These are phyloP conservation scores for Todus mexicanus DNA, from an alignment of 2,797 vertebrate genomes.

Conservation along the genomic window DNA sequence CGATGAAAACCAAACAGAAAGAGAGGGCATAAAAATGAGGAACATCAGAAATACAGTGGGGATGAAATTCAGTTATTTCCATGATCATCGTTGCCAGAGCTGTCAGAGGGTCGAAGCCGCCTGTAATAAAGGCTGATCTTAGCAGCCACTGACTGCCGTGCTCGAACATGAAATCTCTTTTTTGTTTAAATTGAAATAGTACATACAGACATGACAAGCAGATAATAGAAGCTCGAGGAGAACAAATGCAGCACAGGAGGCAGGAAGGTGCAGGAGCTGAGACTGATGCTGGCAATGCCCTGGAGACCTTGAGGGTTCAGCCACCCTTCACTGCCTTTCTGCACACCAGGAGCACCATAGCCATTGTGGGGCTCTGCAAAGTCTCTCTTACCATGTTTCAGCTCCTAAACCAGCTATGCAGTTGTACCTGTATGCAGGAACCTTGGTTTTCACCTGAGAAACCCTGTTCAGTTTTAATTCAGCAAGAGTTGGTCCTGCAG, in stretches of 20 bases:
- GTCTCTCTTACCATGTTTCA: background rate
- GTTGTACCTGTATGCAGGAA: background rate
- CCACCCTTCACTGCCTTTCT: background rate
- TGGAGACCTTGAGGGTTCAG: fast-evolving
- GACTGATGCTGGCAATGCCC: background rate
- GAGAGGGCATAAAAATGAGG: background rate
- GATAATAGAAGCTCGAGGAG: background rate
- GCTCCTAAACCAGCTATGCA: background rate
- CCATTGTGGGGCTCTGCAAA: background rate
- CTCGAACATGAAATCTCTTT: conserved; percentile 26
- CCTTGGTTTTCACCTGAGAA: background rate
- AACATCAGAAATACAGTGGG: background rate
- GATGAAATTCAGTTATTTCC: conserved; percentile 4
- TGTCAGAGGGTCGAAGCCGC: background rate
- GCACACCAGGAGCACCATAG: fast-evolving
- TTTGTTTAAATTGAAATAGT: conserved; percentile 43
- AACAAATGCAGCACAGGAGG: background rate
- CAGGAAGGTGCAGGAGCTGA: background rate
- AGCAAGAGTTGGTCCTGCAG: background rate
- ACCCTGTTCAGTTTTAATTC: background rate
- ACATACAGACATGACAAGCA: background rate
- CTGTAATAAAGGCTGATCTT: conserved; percentile 25
- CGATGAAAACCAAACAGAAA: conserved; percentile 5
- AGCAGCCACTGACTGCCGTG: background rate
- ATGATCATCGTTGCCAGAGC: background rate